Base-by-base conservation (phyloP, 1,140 invertebrate species). In the Drosophila virilis region DNA sequence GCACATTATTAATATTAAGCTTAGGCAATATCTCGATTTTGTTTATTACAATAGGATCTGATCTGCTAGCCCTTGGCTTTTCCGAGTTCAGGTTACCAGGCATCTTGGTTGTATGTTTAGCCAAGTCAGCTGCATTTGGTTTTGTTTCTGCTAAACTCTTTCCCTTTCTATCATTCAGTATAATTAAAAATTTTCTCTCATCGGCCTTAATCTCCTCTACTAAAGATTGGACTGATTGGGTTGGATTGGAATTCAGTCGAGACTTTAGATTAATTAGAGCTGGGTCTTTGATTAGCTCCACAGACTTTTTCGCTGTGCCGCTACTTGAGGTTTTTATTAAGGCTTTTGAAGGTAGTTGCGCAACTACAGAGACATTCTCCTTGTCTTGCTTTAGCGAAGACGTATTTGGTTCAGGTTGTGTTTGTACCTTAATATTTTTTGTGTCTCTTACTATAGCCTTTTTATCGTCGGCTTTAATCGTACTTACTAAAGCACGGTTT, bases 11-110 rank as follows among this genome's bases (percentile, higher is more conserved):
- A 2, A 66, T 42, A 28, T 59, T 17, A 4, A 74, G n/a, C 1
- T 3, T 12, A 5, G 78, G 78, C n/a, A 86, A 22, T 17, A 67
- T 38, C 5, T 86, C 52, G 3, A 84, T 28, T 9, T 62, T 42
- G 10, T n/a, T 54, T 38, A 81, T 67, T 32, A 59, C 5, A 32
- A 57, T 33, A 2, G 35, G 15, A 1, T 40, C 22, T 17, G 15
- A 15, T 2, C 6, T 22, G 51, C 35, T 37, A 0, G 15, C 38
- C 8, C 22, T 37, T 54, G 5, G 6, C 6, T 38, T 3, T 7
- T 15, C 13, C 7, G 8, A 13, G 17, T 17, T 13, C 2, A 45
- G 15, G 15, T 1, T 13, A 13, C 2, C 8, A 1, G 13, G 2
- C 1, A 8, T 22, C 8, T 6, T 28, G 22, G 22, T 28, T 28